A percentile compares a stretch with the other conserved stretches of the same genome.
Conservation (phyloP, 2,888 invertebrate genomes). For the Acleris literana region DNA sequence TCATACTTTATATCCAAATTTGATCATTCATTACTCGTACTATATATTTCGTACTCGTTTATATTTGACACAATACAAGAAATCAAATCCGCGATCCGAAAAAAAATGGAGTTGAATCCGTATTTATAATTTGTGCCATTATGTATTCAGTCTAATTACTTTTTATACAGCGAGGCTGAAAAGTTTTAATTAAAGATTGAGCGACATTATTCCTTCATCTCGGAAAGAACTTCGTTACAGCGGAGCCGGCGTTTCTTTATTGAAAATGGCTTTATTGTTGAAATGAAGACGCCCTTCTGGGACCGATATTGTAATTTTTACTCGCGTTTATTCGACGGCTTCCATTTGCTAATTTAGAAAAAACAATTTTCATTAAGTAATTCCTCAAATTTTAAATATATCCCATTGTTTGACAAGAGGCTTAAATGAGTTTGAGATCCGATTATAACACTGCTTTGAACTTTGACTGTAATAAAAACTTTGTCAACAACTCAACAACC, state of each 20-base stretch:
- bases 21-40: no score
- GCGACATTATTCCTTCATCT: conserved; percentile 61
- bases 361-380: conserved; percentile 13
- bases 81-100: neutral
- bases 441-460: no score
- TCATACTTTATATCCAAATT: no score
- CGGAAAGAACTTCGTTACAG: conserved; percentile 60
- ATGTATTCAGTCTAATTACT: conserved; percentile 59
- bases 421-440: no score
- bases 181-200: conserved; percentile 76
- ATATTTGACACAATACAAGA: neutral
- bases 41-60: no score
- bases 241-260: conserved; percentile 52
- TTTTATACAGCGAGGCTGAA: conserved; percentile 53
- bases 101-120: neutral
- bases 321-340: conserved; percentile 26
- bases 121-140: conserved; percentile 20
- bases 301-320: conserved; percentile 36
- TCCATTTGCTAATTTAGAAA: conserved; percentile 9
- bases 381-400: no score
- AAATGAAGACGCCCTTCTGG: conserved; percentile 36
- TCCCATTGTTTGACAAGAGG: no score
- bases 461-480: no score
- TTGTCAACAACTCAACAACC: no score
- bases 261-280: conserved; percentile 48